A percentile compares a stretch with the other conserved stretches of the same genome.
phyloP scores from a whole-genome alignment of 2,888 invertebrate genomes.

The Trimorus sp. region DNA sequence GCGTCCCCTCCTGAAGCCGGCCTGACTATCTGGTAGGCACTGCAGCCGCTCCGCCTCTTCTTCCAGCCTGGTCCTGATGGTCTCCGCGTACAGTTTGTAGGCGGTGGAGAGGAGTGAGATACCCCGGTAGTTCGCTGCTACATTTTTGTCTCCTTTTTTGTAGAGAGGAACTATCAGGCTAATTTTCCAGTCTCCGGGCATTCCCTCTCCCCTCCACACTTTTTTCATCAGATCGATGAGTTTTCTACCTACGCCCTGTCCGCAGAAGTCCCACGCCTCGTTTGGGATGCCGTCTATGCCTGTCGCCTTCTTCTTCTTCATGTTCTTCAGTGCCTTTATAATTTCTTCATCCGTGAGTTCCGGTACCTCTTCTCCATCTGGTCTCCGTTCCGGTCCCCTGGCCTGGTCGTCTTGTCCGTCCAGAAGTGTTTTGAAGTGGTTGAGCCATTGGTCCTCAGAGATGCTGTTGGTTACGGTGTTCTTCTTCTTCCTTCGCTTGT shows the following conservation, averaged over 20 bases:
- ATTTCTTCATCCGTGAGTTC: neutral
- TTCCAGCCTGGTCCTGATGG: no score
- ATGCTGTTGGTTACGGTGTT: neutral
- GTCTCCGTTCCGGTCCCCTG: neutral
- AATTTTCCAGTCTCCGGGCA: constrained; percentile 53
- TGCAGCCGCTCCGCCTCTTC: no score
- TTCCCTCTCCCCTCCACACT: constrained; percentile 35
- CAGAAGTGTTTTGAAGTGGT: neutral
- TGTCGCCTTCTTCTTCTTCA: neutral
- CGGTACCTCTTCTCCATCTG: neutral
- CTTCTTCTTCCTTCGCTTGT: constrained; percentile 25
- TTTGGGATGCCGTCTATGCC: neutral
- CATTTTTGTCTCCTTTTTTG: no score
- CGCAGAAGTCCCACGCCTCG: constrained; percentile 14
- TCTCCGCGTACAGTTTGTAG: no score
- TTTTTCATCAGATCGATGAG: constrained; percentile 5
- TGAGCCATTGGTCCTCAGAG: neutral
- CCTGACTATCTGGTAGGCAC: constrained; percentile 4
- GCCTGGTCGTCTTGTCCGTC: neutral
- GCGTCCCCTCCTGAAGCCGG: neutral
- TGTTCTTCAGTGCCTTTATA: neutral
- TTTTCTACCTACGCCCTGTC: neutral
- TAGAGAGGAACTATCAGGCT: constrained; percentile 23
- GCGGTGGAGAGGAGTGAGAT: no score
- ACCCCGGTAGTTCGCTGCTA: no score